Conservation (phyloP, 23 tunicate genomes). For the Halocynthia roretzi region DNA sequence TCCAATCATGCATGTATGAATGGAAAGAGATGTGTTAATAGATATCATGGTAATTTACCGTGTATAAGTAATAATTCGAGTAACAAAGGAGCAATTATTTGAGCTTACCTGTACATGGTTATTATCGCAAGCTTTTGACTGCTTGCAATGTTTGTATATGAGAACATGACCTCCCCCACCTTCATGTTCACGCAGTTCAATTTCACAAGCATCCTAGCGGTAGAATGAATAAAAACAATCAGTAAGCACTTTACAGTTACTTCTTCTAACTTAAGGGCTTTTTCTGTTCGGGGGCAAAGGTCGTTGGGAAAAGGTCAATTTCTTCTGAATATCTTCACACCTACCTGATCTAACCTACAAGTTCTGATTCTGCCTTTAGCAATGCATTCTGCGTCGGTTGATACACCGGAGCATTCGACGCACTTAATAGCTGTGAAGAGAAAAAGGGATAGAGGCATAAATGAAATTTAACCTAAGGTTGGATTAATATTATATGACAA, state of each 20-base stretch:
- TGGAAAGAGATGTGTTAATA: too few species aligned
- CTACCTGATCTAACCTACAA: conserved; percentile 18
- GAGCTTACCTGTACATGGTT: conserved; percentile 25
- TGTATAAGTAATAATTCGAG: too few species aligned
- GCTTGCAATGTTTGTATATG: conserved; percentile 22
- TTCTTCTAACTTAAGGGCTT: too few species aligned
- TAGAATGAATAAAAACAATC: not conserved
- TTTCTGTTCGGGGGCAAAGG: too few species aligned
- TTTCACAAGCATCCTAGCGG: conserved; percentile 23
- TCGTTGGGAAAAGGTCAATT: not conserved
- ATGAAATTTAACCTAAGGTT: too few species aligned
- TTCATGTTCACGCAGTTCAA: conserved; percentile 18
- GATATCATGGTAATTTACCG: too few species aligned
- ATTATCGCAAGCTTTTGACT: conserved; percentile 21
- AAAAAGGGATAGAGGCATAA: not conserved
- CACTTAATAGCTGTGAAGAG: conserved; percentile 11
- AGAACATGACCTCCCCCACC: conserved; percentile 10
- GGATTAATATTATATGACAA: too few species aligned
- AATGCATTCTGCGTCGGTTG: conserved; percentile 8
- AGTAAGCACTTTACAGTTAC: not conserved
- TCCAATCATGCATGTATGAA: too few species aligned
- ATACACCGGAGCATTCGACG: conserved; percentile 10
- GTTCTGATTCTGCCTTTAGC: not conserved
- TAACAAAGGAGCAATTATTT: too few species aligned
- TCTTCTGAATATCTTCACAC: not conserved